phyloP scores from a whole-genome alignment of 1,140 invertebrate genomes.

The Pogonomyrmex barbatus region DNA sequence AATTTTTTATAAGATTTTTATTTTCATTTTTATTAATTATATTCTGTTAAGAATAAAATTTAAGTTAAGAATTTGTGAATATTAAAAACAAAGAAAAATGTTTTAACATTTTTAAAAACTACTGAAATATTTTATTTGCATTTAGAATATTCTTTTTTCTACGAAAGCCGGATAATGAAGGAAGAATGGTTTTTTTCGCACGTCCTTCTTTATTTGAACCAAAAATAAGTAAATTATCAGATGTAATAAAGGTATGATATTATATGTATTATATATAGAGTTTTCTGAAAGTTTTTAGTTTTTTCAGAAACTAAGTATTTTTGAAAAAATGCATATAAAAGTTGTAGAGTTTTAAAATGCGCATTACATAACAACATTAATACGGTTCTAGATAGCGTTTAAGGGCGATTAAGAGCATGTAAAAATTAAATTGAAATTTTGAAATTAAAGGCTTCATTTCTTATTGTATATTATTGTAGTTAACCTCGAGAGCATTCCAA shows the following conservation, averaged over 20 bases:
- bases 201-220: slow-evolving; percentile 87
- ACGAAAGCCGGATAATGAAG: slow-evolving; percentile 84
- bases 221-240: slow-evolving; percentile 85
- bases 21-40: neutral
- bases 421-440: too few species aligned
- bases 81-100: neutral
- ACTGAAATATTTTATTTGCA: neutral
- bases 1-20: neutral
- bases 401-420: too few species aligned
- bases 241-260: slow-evolving; percentile 87
- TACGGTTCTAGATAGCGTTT: too few species aligned
- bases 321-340: too few species aligned
- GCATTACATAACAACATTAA: too few species aligned
- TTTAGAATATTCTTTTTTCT: slow-evolving; percentile 87
- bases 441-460: too few species aligned
- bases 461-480: too few species aligned
- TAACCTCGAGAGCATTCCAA: too few species aligned
- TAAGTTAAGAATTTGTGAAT: neutral
- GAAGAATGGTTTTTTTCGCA: slow-evolving; percentile 87
- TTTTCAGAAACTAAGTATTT: too few species aligned
- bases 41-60: neutral
- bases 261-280: slow-evolving; percentile 72
- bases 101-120: neutral
- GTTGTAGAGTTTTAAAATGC: too few species aligned
- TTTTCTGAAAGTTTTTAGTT: too few species aligned